Conservation (phyloP, 2,797 vertebrate genomes). For the Mus minutoides region DNA sequence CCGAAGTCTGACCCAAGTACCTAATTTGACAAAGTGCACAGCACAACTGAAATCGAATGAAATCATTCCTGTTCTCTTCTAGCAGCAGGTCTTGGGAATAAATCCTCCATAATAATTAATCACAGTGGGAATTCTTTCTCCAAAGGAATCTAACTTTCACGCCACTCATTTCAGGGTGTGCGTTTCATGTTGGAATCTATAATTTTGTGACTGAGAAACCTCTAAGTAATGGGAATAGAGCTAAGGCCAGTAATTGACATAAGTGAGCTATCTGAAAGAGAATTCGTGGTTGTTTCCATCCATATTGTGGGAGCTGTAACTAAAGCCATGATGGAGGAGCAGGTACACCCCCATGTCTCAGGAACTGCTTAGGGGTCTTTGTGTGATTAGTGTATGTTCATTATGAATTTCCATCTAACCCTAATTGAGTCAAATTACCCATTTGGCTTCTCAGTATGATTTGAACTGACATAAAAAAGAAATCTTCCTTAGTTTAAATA, state of each 20-base stretch:
- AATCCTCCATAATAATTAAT: not conserved
- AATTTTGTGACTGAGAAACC: conserved; percentile 40
- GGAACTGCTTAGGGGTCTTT: not conserved
- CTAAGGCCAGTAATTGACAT: not conserved
- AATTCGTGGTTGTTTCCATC: not conserved
- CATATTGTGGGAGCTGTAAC: not conserved
- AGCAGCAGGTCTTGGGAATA: not conserved
- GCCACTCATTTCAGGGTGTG: conserved; percentile 31
- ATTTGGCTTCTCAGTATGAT: conserved; percentile 49
- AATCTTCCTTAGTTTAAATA: conserved; percentile 1
- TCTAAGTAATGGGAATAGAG: not conserved
- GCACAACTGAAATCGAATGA: conserved; percentile 31
- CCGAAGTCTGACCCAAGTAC: not conserved
- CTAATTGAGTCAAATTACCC: conserved; percentile 65
- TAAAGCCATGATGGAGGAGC: not conserved
- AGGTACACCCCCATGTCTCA: conserved; percentile 15
- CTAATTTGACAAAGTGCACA: not conserved
- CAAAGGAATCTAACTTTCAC: not conserved
- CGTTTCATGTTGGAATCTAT: conserved; percentile 33
- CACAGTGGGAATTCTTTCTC: conserved; percentile 6
- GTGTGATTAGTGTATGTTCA: conserved; percentile 39
- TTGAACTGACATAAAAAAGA: conserved; percentile 48
- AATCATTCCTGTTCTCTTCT: not conserved
- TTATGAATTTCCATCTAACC: conserved; percentile 51
- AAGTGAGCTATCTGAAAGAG: not conserved